Base-by-base conservation (phyloP, 2,888 invertebrate genomes). In the Teinopalpus imperialis region DNA sequence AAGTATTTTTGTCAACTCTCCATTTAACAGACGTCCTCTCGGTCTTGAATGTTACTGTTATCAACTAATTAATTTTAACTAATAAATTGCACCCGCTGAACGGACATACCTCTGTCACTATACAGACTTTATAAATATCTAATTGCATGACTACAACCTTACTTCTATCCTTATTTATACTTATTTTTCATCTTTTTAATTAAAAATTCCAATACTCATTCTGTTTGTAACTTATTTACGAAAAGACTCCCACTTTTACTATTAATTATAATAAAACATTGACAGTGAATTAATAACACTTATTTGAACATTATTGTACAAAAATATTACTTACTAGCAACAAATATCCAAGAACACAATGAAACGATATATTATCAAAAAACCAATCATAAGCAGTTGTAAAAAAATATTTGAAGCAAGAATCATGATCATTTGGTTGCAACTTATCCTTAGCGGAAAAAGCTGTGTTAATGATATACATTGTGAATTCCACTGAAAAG, bases 401-500 rank as follows among this genome's bases (percentile, higher is more conserved):
- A 8, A 45, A 45, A n/a, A 34, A 14, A 3, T 2, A 1, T 3
- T 10, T 7, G 1, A 32, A 27, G n/a, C 44, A 39, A 18, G 20
- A 21, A 3, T 32, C 44, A 6, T 2, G 8, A 1, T 8, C 16
- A 6, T 10, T 7, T 6, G 5, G 3, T 12, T 6, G 9, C 3
- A 18, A 6, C 14, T 6, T 16, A 1, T 43, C 21, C 1, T 10
- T 20, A 4, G 27, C 5, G 9, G 13, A 26, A 20, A 26, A 32
- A 7, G 39, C 32, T 8, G 26, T 39, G 13, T 45, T 14, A 5
- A 39, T 12, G 9, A 45, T 8, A 21, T 45, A 45, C 9, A 14
- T 39, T 10, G 10, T 1, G 12, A 45, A 45, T 32, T 45, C 44
- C 6, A 26, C 44, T 45, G 10, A 5, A 39, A 45, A 36, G 10